phyloP scores from a whole-genome alignment of 2,797 vertebrate genomes.

The Danio aesculapii region DNA sequence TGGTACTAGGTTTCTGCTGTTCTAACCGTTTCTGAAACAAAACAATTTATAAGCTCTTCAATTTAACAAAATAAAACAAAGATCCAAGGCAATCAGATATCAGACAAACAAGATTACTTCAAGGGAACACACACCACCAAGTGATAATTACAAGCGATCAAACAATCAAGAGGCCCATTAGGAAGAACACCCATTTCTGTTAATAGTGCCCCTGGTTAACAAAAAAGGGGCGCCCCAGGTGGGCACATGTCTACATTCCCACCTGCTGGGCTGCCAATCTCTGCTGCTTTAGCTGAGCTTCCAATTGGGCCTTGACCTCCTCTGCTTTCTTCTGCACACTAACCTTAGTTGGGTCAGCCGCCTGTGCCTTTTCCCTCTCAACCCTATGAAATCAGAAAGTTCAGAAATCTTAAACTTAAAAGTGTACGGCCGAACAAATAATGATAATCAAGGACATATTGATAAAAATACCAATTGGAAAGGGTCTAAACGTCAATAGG shows the following conservation, averaged over 20 bases:
- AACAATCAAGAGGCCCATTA: conserved; percentile 43
- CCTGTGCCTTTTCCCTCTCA: conserved; percentile 95
- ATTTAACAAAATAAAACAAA: background rate
- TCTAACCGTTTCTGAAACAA: conserved; percentile 91
- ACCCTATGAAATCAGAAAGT: conserved; percentile 76
- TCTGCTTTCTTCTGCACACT: conserved; percentile 85
- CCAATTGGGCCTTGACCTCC: conserved; percentile 89
- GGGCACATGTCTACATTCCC: conserved; percentile 62
- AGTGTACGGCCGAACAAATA: background rate
- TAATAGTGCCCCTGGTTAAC: conserved; percentile 13
- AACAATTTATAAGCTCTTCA: background rate
- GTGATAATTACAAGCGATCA: background rate
- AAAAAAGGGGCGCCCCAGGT: conserved; percentile 42
- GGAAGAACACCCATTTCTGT: conserved; percentile 22
- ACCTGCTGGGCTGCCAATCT: conserved; percentile 90
- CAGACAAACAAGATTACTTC: background rate
- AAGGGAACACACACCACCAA: background rate
- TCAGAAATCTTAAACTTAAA: background rate
- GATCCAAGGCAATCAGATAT: background rate
- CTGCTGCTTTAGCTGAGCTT: conserved; percentile 91
- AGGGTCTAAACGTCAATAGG: background rate
- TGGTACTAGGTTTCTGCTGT: conserved; percentile 82
- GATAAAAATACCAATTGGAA: background rate
- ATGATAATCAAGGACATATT: background rate
- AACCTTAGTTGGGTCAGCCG: conserved; percentile 89